A percentile compares a stretch with the other conserved stretches of the same genome.
Evolutionary conservation across 1,140 invertebrate genomes (phyloP).

Genomic region (Plectrocnemia conspersa): DNA sequence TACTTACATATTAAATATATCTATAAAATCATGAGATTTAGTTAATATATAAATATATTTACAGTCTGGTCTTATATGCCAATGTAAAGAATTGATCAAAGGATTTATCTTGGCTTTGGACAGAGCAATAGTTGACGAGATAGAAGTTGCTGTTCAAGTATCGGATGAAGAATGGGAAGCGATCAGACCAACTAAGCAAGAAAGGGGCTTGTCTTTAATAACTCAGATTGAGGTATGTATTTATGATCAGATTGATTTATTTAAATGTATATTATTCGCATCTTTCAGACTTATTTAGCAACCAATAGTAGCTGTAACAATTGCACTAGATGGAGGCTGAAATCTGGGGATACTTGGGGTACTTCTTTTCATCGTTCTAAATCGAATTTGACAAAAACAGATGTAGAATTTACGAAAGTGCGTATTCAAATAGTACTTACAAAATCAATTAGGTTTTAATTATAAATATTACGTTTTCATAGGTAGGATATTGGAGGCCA

Average conservation of each 20-base stretch:
- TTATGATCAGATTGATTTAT: not conserved
- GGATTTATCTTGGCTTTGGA: constrained; percentile 61
- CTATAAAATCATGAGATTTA: too few species aligned
- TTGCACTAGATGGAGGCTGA: constrained; percentile 62
- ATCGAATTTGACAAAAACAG: constrained; percentile 30
- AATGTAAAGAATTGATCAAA: constrained; percentile 58
- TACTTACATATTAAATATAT: too few species aligned
- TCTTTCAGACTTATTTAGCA: constrained; percentile 48
- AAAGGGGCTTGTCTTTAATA: constrained; percentile 58
- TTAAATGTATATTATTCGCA: not conserved
- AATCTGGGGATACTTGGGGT: constrained; percentile 67
- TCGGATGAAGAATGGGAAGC: constrained; percentile 79
- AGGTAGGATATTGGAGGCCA: constrained; percentile 70
- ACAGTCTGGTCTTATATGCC: constrained; percentile 58
- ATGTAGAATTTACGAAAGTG: too few species aligned
- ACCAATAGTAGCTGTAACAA: constrained; percentile 55
- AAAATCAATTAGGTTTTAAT: too few species aligned
- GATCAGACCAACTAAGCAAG: constrained; percentile 62
- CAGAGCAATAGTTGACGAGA: constrained; percentile 60
- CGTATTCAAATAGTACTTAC: too few species aligned
- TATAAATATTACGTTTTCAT: constrained; percentile 44
- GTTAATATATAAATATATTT: constrained; percentile 4
- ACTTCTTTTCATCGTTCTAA: constrained; percentile 41
- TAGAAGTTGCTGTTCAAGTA: constrained; percentile 63
- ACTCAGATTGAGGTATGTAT: constrained; percentile 54